Evolutionary conservation across 2,888 invertebrate species (phyloP), one percentile per base, ranked within the genome.

Genomic region (Sesia apiformis): DNA sequence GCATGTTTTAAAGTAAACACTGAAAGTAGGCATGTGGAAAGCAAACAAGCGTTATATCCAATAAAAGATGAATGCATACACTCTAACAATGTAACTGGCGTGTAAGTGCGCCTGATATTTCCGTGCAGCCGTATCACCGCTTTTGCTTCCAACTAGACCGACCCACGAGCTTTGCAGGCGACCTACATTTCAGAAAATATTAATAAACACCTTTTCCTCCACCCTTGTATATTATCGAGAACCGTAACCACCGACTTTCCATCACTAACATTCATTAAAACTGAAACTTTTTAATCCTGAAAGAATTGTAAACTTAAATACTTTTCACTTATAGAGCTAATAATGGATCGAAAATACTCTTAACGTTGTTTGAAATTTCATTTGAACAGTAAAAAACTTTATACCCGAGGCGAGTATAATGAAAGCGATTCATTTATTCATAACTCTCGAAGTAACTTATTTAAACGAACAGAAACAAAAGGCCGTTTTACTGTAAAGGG

Each of bases 401-500:
- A n/a, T 39, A 50, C 50, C 46, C 46, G 40, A 51, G 56, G 52
- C 55, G 60, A 55, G 60, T 60, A 60, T 66, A 72, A 71, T 67
- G 63, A 69, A 73, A 69, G 62, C 63, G 63, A 67, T 73, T 72
- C 59, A 67, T 64, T 74, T 65, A 76, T 76, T 72, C 69, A 77
- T 70, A 75, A 70, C 66, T 64, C 63, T 63, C 57, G 60, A 67
- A 72, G 59, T 71, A 71, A 74, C 72, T 72, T 71, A 68, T 70
- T 74, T 73, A 70, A 69, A 65, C 58, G 66, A 60, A 61, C 58
- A 63, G 65, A 65, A 76, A 75, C 71, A 73, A 73, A 73, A 70
- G 71, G 70, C 69, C 66, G 64, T 65, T 70, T 65, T 62, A 59
- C 58, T 64, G 68, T 70, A 74, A 77, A 77, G 74, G 71, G 50